phyloP scores from a whole-genome alignment of 2,113 vertebrate genomes.

The Lagopus leucura region DNA sequence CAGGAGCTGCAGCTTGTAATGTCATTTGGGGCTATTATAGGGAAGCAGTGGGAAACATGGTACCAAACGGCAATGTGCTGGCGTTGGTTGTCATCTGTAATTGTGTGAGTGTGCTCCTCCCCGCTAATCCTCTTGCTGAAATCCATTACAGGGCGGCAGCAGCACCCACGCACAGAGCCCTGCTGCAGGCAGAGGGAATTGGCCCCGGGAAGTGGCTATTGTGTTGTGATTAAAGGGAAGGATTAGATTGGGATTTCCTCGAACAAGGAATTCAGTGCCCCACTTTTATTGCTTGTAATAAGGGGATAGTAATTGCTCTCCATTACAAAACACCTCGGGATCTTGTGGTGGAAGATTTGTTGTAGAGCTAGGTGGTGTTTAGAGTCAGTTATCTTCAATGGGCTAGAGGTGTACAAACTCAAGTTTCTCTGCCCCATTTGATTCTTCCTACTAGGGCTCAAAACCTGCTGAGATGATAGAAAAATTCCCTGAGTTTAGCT shows the following conservation, averaged over 20 bases:
- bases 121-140: constrained; percentile 1
- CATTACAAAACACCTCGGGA: constrained; percentile 39
- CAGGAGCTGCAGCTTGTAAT: background rate
- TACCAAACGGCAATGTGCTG: background rate
- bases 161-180: background rate
- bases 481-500: background rate
- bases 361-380: background rate
- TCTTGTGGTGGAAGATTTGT: constrained; percentile 9
- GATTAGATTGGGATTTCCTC: constrained; percentile 68
- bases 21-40: constrained; percentile 1
- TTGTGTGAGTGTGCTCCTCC: constrained; percentile 13
- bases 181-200: constrained; percentile 31
- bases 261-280: constrained; percentile 44
- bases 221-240: constrained; percentile 61
- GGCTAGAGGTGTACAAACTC: background rate
- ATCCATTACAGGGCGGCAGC: background rate
- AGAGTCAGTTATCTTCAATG: background rate
- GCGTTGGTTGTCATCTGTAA: constrained; percentile 45
- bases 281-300: constrained; percentile 54
- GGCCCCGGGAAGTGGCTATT: constrained; percentile 51
- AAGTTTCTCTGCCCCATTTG: background rate
- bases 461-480: background rate
- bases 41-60: background rate
- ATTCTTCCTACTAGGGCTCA: background rate
- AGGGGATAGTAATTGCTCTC: constrained; percentile 45